Base-by-base conservation (phyloP, 2,797 vertebrate species). In the Lithobates sylvaticus region DNA sequence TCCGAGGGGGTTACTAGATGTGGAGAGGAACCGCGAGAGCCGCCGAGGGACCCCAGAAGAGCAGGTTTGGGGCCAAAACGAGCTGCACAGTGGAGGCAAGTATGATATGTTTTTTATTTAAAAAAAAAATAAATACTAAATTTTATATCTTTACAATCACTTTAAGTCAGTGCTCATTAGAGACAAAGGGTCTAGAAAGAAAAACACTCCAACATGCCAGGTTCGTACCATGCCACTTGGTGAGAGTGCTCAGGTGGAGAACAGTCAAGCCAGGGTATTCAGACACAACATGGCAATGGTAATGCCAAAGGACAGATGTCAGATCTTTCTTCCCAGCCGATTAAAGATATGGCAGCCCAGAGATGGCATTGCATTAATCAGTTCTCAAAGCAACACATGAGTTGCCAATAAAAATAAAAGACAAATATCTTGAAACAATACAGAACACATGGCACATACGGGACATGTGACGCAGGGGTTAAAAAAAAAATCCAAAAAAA, bases 391-490 rank as follows among this genome's bases (percentile, higher is more conserved):
- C 12, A 69, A 61, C 21, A 61, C 54, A 61, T 61, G 65, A 15
- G 1, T 27, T 67, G 27, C 27, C 27, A 67, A 29, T 67, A 29
- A 67, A 67, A 67, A 67, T 67, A 67, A 67, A 26, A 67, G 13
- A 29, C n/a, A 42, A 72, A 72, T 72, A 39, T 72, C 39, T 72
- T 36, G 72, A 74, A 74, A 74, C 39, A 47, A 16, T 21, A 27
- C 67, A 71, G 67, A 18, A 32, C 44, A 50, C 39, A 54, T 44
- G 71, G 26, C 26, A 47, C 26, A 47, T 29, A 74, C n/a, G 29
- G 72, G 42, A 47, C 12, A 61, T 32, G 32, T 21, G 8, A 50
- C 29, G 72, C 15, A 78, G 54, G 83, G 44, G 84, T 81, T 86
- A 86, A 86, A 81, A 86, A 21, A 13, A 2, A 16, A 32, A n/a